phyloP scores from a whole-genome alignment of 2,888 invertebrate species.

The Aphodius sticticus region DNA sequence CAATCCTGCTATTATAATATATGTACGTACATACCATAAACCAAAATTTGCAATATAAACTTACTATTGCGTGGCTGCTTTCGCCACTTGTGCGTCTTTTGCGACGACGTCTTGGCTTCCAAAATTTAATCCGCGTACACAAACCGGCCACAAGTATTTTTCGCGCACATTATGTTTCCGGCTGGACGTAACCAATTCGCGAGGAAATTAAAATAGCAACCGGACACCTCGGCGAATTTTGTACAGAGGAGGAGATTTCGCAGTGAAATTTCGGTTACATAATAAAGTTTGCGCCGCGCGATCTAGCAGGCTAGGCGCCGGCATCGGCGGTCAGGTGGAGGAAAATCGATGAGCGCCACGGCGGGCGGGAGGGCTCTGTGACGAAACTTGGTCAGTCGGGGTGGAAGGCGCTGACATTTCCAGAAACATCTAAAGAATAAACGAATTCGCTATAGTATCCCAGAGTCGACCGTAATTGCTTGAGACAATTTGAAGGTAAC shows the following conservation, averaged over 20 bases:
- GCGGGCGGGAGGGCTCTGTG: neutral
- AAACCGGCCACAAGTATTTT: constrained; percentile 36
- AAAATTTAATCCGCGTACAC: constrained; percentile 52
- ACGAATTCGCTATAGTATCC: neutral
- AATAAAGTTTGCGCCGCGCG: neutral
- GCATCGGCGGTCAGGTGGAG: neutral
- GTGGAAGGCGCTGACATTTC: neutral
- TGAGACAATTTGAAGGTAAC: too few relatives aligned
- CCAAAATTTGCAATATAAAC: constrained; percentile 7
- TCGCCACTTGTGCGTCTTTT: constrained; percentile 56
- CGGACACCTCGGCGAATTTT: neutral
- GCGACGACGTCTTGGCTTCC: constrained; percentile 56
- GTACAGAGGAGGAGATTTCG: neutral
- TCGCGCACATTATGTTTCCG: neutral
- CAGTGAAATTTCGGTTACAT: neutral
- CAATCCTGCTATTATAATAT: neutral
- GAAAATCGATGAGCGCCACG: neutral
- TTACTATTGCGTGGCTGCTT: constrained; percentile 58
- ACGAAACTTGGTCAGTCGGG: neutral
- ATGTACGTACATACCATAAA: neutral
- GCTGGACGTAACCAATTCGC: neutral
- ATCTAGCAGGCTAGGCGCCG: neutral
- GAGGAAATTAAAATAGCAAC: neutral
- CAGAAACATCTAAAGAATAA: neutral
- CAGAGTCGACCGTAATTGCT: too few relatives aligned